Base-by-base conservation (phyloP, 2,113 vertebrate species). In the Glaucidium brasilianum region DNA sequence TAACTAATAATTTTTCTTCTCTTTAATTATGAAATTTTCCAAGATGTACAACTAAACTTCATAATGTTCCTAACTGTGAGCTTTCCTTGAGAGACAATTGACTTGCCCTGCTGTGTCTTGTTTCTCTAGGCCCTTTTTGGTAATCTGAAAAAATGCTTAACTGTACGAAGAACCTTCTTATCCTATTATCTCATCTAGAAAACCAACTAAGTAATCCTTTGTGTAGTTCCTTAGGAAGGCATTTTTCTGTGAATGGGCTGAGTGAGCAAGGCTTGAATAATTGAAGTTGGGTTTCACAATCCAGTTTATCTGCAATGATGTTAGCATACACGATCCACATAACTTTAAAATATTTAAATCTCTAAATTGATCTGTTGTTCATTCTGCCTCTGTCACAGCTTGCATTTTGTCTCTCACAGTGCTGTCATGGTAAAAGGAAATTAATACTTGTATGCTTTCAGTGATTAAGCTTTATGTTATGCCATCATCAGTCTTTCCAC, bases 291-390 rank as follows among this genome's bases (percentile, higher is more conserved):
- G 72, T 68, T 45, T 95, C 58, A 64, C 52, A 76, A 9, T 84
- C 32, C 27, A 59, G 21, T 2, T 89, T 60, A 76, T 81, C 29
- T 47, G 35, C 13, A 14, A 21, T 64, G 47, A 58, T 80, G 56
- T 63, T 83, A n/a, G 21, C 10, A 20, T 75, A 67, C 12, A 23
- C 30, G 39, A 56, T 80, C 53, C 37, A 71, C 30, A 19, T 22
- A 64, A 22, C 52, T 92, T 90, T 69, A 55, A 94, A 94, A 93
- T 91, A 96, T 77, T 97, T 93, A 69, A 71, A 39, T 58, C 23
- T 83, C 49, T 86, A 39, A 45, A 91, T 21, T 92, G 63, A 74
- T 86, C 20, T 93, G 17, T 58, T 90, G 6, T 66, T 85, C 30
- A 68, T 72, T 95, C 58, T 96, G 47, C 49, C 55, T 95, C 20